Evolutionary conservation across 2,888 invertebrate genomes (phyloP).

Genomic region (Thymelicus lineola): DNA sequence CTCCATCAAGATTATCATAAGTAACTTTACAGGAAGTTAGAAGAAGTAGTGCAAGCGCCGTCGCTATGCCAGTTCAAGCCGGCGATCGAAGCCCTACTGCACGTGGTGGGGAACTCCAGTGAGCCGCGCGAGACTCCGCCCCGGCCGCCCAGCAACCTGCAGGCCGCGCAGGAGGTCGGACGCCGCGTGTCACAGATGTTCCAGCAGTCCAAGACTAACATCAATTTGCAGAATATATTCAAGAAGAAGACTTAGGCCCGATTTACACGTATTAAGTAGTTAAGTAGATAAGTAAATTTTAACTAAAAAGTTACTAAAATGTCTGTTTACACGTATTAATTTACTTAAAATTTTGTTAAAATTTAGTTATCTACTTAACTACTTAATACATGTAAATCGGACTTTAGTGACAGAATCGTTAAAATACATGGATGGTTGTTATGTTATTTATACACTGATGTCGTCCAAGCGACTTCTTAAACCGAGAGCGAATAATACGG

Average conservation of each 20-base stretch:
- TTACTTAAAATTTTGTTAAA: too few species aligned
- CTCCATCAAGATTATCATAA: background rate
- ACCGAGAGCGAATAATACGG: too few species aligned
- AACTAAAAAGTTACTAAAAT: too few species aligned
- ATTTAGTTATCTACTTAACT: too few species aligned
- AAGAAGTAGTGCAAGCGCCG: constrained; percentile 70
- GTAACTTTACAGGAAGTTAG: constrained; percentile 60
- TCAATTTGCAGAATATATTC: constrained; percentile 78
- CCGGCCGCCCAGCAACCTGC: constrained; percentile 59
- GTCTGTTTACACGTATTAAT: too few species aligned
- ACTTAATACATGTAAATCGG: too few species aligned
- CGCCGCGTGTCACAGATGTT: constrained; percentile 79
- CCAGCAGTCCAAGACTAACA: constrained; percentile 77
- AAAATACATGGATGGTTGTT: too few species aligned
- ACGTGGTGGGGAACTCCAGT: constrained; percentile 55
- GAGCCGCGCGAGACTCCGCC: constrained; percentile 51
- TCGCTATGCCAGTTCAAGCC: constrained; percentile 67
- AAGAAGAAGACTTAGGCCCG: constrained; percentile 83
- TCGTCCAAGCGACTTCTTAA: background rate
- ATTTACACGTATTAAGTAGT: too few species aligned
- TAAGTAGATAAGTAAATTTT: too few species aligned
- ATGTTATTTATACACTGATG: background rate
- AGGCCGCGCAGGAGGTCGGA: constrained; percentile 76
- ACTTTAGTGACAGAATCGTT: too few species aligned
- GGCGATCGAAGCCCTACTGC: constrained; percentile 71